phyloP scores from a whole-genome alignment of 2,113 vertebrate genomes.

The Chaetodon trifascialis region DNA sequence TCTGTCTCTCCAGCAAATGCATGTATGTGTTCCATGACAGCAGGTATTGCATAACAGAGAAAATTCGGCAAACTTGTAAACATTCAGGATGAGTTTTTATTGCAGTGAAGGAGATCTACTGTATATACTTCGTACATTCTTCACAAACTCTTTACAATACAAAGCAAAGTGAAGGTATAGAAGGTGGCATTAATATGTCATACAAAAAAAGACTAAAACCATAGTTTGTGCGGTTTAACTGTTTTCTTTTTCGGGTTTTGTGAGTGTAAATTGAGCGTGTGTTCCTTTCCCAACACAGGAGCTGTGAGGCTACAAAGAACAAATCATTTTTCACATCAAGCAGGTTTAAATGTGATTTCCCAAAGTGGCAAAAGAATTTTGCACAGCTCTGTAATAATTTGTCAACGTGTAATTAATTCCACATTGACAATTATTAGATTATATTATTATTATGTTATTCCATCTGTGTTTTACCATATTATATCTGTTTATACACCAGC shows the following conservation, averaged over 20 bases:
- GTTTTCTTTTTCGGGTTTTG: neutral
- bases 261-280: slow-evolving; percentile 15
- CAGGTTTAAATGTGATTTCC: neutral
- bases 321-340: neutral
- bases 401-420: neutral
- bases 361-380: neutral
- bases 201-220: neutral
- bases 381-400: neutral
- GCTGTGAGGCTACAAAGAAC: slow-evolving; percentile 15
- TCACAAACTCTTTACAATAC: neutral
- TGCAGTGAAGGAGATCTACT: slow-evolving; percentile 1
- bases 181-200: neutral
- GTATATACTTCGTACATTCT: slow-evolving; percentile 1
- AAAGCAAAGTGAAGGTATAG: neutral
- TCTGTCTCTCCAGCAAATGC: neutral
- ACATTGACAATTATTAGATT: no score
- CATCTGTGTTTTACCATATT: neutral
- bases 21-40: neutral
- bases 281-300: slow-evolving; percentile 28
- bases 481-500: neutral
- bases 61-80: neutral
- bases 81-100: slow-evolving; percentile 25
- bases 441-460: no score
- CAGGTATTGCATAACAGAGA: neutral
- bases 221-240: neutral